Evolutionary conservation across 2,888 invertebrate species (phyloP).

Genomic region (Drosophila macrospina): DNA sequence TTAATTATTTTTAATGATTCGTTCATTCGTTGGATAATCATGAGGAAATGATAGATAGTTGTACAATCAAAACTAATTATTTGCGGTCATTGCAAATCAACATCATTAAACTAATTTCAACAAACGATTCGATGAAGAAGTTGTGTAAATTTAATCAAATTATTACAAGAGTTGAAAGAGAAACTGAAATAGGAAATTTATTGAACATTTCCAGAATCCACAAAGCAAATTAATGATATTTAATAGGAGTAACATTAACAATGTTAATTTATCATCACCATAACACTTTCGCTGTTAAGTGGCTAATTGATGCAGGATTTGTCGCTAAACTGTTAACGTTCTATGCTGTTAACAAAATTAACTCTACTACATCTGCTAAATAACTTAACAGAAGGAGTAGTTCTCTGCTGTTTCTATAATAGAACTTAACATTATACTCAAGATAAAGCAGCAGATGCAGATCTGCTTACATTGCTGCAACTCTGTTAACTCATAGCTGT

Average conservation of each 20-base stretch:
- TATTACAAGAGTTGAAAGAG: slow-evolving; percentile 30
- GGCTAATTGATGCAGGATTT: too few species aligned
- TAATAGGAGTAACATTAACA: too few species aligned
- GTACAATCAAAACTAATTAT: slow-evolving; percentile 69
- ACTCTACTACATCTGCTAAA: too few species aligned
- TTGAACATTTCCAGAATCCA: not conserved
- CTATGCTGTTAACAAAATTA: not conserved
- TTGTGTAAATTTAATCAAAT: slow-evolving; percentile 60
- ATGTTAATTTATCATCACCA: too few species aligned
- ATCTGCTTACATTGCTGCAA: slow-evolving; percentile 3
- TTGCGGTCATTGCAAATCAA: slow-evolving; percentile 33
- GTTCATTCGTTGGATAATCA: slow-evolving; percentile 47
- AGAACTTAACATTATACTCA: not conserved
- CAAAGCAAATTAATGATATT: too few species aligned
- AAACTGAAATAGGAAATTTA: slow-evolving; percentile 6
- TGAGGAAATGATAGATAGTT: slow-evolving; percentile 73
- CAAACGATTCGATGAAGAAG: slow-evolving; percentile 45
- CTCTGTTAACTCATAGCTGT: slow-evolving; percentile 2
- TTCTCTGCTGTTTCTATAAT: too few species aligned
- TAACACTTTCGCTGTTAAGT: too few species aligned
- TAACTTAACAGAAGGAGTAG: too few species aligned
- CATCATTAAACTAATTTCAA: slow-evolving; percentile 57
- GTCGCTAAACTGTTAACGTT: too few species aligned
- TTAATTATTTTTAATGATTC: slow-evolving; percentile 72
- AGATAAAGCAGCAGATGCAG: not conserved